phyloP scores from a whole-genome alignment of 2,888 invertebrate genomes.

The Resseliella maxima region DNA sequence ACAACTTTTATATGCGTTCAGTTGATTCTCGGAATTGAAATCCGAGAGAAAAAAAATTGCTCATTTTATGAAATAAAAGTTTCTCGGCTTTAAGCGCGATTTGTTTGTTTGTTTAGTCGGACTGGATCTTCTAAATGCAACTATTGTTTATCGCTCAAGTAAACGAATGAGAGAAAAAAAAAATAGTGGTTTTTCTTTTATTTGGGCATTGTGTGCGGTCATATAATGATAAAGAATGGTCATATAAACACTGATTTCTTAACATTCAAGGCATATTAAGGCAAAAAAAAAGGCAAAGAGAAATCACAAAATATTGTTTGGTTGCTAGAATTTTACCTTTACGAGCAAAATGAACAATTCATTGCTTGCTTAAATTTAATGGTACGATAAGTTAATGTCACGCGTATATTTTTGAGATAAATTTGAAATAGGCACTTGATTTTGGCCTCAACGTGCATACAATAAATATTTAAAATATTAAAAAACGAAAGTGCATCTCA shows the following conservation, averaged over 20 bases:
- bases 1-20: background rate
- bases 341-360: slow-evolving; percentile 26
- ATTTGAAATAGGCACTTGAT: no score
- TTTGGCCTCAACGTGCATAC: background rate
- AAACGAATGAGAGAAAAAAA: background rate
- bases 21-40: slow-evolving; percentile 21
- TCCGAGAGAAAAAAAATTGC: background rate
- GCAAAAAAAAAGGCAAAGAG: background rate
- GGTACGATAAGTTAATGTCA: no score
- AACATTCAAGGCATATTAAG: background rate
- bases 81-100: slow-evolving; percentile 43
- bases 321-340: background rate
- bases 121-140: slow-evolving; percentile 30
- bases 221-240: slow-evolving; percentile 28
- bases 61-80: no score
- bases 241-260: slow-evolving; percentile 1
- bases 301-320: background rate
- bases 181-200: background rate
- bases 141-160: slow-evolving; percentile 31
- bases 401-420: no score
- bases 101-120: background rate
- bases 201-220: slow-evolving; percentile 53
- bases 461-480: no score
- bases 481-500: no score
- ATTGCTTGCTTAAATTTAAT: background rate